Evolutionary conservation across 2,113 vertebrate species (phyloP).

Genomic region (Azemiops feae): DNA sequence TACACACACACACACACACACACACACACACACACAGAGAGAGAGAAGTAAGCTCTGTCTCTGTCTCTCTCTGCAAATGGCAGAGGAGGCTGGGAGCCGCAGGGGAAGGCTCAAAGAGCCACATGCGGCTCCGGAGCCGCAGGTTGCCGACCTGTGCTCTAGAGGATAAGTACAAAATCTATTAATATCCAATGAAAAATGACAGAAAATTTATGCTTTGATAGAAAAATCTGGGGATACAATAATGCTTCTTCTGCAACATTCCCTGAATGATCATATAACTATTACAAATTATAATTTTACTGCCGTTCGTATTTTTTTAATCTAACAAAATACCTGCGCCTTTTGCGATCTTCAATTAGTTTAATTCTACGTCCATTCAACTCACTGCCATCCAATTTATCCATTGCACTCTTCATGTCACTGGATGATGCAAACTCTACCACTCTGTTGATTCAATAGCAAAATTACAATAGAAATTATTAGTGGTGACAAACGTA

Average conservation of each 20-base stretch:
- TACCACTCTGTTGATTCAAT: conserved; percentile 77
- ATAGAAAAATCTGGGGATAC: conserved; percentile 3
- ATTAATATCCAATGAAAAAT: neutral
- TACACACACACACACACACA: too few relatives aligned
- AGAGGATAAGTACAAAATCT: neutral
- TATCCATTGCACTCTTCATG: conserved; percentile 90
- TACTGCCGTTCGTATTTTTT: conserved; percentile 8
- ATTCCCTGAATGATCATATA: conserved; percentile 24
- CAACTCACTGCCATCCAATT: conserved; percentile 86
- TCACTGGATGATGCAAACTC: conserved; percentile 90
- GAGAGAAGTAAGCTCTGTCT: too few relatives aligned
- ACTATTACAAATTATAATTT: neutral
- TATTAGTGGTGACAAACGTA: neutral
- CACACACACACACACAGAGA: too few relatives aligned
- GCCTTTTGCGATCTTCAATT: conserved; percentile 85
- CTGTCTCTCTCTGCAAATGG: too few relatives aligned
- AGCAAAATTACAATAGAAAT: conserved; percentile 5
- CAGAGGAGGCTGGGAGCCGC: too few relatives aligned
- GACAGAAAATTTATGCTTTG: neutral
- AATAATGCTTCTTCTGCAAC: neutral
- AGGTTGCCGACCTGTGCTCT: too few relatives aligned
- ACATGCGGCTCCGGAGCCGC: too few relatives aligned
- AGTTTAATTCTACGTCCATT: conserved; percentile 89
- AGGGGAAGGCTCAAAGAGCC: too few relatives aligned
- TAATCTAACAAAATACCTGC: conserved; percentile 67